These are phyloP conservation scores for Hartigia nigra DNA, from an alignment of 2,888 invertebrate species.

Conservation along the genomic window DNA sequence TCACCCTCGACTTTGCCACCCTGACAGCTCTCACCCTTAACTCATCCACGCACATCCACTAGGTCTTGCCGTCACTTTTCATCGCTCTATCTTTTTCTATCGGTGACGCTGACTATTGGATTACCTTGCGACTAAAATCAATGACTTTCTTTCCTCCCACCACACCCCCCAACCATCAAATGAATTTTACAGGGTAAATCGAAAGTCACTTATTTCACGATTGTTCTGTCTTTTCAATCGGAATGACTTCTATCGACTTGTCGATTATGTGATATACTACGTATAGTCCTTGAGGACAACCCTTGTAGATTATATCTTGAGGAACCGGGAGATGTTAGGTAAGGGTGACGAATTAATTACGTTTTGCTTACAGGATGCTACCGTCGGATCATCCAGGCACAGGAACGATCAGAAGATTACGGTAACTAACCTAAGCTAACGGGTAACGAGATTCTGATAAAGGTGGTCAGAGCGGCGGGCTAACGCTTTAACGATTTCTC, in stretches of 20 bases:
- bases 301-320: not conserved
- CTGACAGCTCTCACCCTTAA: not conserved
- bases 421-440: not conserved
- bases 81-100: slow-evolving; percentile 12
- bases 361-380: not conserved
- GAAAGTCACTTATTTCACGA: not conserved
- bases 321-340: not conserved
- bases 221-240: no score
- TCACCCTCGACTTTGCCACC: not conserved
- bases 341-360: not conserved
- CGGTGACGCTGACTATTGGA: slow-evolving; percentile 43
- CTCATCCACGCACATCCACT: not conserved
- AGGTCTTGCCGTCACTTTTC: not conserved
- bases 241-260: no score
- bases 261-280: no score
- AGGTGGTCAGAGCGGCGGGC: not conserved
- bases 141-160: slow-evolving; percentile 3
- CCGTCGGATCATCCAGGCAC: not conserved
- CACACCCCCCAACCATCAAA: not conserved
- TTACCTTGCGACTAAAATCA: slow-evolving; percentile 45
- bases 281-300: not conserved
- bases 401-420: not conserved
- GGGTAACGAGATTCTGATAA: not conserved
- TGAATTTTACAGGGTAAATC: not conserved
- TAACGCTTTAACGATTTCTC: not conserved